A percentile compares a stretch with the other conserved stretches of the same genome.
Conservation (phyloP, 1,140 invertebrate species). For the Vanessa tameamea region DNA sequence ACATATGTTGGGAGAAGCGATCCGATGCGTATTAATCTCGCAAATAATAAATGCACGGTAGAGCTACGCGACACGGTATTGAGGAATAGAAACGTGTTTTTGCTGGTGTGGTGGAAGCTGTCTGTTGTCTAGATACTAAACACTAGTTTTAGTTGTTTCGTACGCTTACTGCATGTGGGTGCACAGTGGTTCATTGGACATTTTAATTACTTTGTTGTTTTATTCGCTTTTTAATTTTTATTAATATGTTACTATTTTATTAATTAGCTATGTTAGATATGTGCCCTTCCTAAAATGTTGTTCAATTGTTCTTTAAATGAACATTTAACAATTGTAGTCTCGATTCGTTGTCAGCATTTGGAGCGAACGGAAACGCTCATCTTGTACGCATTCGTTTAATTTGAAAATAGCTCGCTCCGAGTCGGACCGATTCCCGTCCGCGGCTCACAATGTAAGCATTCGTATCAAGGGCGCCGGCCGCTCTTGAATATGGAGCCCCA, state of each 20-base stretch:
- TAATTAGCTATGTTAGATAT: not conserved
- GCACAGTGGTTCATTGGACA: slow-evolving; percentile 1
- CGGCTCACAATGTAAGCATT: not conserved
- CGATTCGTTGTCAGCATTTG: not conserved
- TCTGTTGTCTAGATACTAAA: not conserved
- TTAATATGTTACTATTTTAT: not conserved
- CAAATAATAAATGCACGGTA: slow-evolving; percentile 15
- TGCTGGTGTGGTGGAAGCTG: slow-evolving; percentile 2
- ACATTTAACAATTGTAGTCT: not conserved
- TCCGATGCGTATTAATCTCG: slow-evolving; percentile 20
- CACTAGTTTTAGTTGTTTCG: slow-evolving; percentile 20
- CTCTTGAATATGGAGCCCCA: slow-evolving; percentile 9
- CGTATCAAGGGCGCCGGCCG: slow-evolving; percentile 7
- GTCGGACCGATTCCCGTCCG: not conserved
- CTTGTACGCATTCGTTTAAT: slow-evolving; percentile 10
- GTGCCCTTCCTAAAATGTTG: not conserved
- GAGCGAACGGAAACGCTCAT: slow-evolving; percentile 10
- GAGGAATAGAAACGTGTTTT: not conserved
- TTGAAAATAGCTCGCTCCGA: slow-evolving; percentile 11
- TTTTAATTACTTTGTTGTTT: not conserved
- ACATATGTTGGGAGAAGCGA: not conserved
- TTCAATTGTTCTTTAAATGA: not conserved
- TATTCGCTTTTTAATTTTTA: not conserved
- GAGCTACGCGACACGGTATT: not conserved
- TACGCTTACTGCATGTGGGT: slow-evolving; percentile 18